These are phyloP conservation scores for Ifrita kowaldi DNA, from an alignment of 2,113 vertebrate genomes.

Conservation along the genomic window DNA sequence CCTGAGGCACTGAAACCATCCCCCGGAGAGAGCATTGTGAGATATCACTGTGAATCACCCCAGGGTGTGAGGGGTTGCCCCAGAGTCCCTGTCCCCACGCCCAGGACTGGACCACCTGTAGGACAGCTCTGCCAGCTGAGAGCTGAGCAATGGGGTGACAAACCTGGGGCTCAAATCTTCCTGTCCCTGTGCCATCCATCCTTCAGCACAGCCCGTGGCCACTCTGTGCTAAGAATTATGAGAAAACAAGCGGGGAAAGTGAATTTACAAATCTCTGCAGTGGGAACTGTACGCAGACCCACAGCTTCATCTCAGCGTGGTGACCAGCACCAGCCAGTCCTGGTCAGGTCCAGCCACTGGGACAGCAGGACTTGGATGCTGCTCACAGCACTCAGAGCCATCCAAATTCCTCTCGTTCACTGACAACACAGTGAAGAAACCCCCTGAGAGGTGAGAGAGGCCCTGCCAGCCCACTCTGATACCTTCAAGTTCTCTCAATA, in stretches of 20 bases:
- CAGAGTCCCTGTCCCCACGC: fast-evolving
- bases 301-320: not conserved
- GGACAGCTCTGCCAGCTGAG: not conserved
- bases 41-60: not conserved
- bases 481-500: not conserved
- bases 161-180: not conserved
- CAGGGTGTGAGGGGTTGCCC: not conserved
- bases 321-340: not conserved
- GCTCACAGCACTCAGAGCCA: not conserved
- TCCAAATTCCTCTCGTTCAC: not conserved
- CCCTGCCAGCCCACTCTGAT: not conserved
- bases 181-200: not conserved
- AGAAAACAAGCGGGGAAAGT: not conserved
- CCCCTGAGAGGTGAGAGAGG: not conserved
- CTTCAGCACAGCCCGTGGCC: not conserved
- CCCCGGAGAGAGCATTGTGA: not conserved
- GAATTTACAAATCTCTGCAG: not conserved
- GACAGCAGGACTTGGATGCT: not conserved
- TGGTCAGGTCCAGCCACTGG: not conserved
- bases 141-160: not conserved
- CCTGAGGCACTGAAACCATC: not conserved
- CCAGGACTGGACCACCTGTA: not conserved
- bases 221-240: not conserved
- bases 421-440: not conserved
- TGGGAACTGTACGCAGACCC: not conserved